Base-by-base conservation (phyloP, 2,797 vertebrate species). In the Lagorchestes hirsutus region DNA sequence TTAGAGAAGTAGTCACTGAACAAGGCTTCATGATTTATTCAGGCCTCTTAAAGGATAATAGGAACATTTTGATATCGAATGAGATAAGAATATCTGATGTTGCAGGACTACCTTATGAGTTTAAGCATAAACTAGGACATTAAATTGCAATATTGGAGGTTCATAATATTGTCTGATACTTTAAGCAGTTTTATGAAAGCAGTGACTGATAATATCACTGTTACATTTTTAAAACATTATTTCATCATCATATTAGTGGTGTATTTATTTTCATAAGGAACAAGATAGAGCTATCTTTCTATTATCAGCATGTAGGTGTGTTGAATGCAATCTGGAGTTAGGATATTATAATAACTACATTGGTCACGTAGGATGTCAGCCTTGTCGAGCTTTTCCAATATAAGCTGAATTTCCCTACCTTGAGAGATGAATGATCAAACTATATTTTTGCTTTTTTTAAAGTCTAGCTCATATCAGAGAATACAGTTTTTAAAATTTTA, bases 371-470 rank as follows among this genome's bases (percentile, higher is more conserved):
- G 34, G 92, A 9, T 90, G 2, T 13, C 95, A 46, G 11, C 91
- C 82, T 57, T 96, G 24, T 94, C 31, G 96, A n/a, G 56, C 62
- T 40, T 87, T 40, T 90, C 46, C 6, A 92, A 56, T 40, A 92
- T 2, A 90, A 92, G 46, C 50, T 95, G 59, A 94, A 92, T n/a
- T 92, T 92, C 94, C 91, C 62, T 94, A 52, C 92, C 54, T 92
- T 94, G 67, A 94, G 55, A 95, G 54, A 18, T 93, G 62, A 93
- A 22, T 92, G 55, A 93, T 54, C 93, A 92, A 94, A 96, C 97
- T 95, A 74, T 50, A 92, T 93, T 94, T 96, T 46, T 94, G 10
- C 55, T 92, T 95, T 93, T 31, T 93, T 95, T 55, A 14, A 96
- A 94, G 92, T 87, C 22, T 94, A 94, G 94, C 57, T 62, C 56